Conservation (phyloP, 2,888 invertebrate genomes). For the Lasioglossum morio region DNA sequence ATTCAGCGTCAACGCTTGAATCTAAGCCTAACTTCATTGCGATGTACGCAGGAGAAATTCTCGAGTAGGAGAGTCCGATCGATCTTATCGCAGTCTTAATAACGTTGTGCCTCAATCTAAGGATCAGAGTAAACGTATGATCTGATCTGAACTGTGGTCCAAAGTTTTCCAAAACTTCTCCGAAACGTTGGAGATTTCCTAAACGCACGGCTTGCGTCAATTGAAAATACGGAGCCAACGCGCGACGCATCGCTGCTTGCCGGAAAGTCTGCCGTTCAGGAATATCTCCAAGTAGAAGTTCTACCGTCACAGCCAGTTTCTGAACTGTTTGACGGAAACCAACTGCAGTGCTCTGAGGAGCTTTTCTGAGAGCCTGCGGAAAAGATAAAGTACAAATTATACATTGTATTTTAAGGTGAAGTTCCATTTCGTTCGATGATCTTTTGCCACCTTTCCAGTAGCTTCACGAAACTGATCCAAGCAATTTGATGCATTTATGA, state of each 20-base stretch:
- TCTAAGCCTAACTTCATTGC: slow-evolving; percentile 97
- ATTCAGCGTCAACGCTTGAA: slow-evolving; percentile 99
- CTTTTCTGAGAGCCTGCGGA: slow-evolving; percentile 94
- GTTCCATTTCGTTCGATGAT: too few relatives aligned
- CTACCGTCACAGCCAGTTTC: slow-evolving; percentile 97
- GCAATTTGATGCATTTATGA: too few relatives aligned
- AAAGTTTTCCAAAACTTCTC: slow-evolving; percentile 95
- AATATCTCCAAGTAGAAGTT: slow-evolving; percentile 97
- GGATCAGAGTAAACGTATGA: slow-evolving; percentile 97
- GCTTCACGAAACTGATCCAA: too few relatives aligned
- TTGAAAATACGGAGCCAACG: slow-evolving; percentile 98
- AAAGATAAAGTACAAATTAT: background rate
- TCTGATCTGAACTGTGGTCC: slow-evolving; percentile 96
- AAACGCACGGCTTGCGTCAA: slow-evolving; percentile 98
- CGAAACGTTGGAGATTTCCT: slow-evolving; percentile 97
- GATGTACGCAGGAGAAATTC: slow-evolving; percentile 97
- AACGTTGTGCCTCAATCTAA: slow-evolving; percentile 98
- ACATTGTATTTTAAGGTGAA: too few relatives aligned
- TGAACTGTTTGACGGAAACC: slow-evolving; percentile 99
- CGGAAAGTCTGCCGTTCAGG: slow-evolving; percentile 98
- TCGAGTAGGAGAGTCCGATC: slow-evolving; percentile 97
- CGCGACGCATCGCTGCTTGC: slow-evolving; percentile 94
- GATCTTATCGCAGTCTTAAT: slow-evolving; percentile 99
- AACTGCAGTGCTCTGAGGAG: slow-evolving; percentile 98
- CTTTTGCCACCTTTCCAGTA: too few relatives aligned